Base-by-base conservation (phyloP, 2,888 invertebrate species). In the Drosophila nr. medialis region DNA sequence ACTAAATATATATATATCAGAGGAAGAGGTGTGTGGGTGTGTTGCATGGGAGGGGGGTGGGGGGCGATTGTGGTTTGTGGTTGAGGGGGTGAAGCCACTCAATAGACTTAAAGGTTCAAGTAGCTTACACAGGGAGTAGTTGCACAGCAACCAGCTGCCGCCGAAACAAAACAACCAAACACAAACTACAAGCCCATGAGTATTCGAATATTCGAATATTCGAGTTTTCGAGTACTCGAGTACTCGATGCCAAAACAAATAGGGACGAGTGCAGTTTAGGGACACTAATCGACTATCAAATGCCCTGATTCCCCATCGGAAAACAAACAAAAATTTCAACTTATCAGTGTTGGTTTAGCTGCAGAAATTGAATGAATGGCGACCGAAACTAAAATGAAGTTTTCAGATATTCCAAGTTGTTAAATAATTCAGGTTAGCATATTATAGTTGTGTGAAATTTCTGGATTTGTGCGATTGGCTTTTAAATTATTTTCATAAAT, bases 31-130 rank as follows among this genome's bases (percentile, higher is more conserved):
- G 45, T 30, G 24, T 45, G 45, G 7, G 42, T 4, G 40, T n/a
- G n/a, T n/a, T 27, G 21, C 30, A 7, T 24, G 48, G 2, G 2
- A 15, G 13, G 8, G 8, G 10, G 0, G 21, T 4, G 8, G 36
- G 49, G 36, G 7, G 13, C 27, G 13, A 10, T 21, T 32, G 6
- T 27, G 38, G 13, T 21, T 11, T 21, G 4, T 24, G 49, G 34
- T 15, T 29, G 11, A 18, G 8, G 7, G 29, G 36, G 27, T 51
- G 32, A 64, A 75, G 67, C 66, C 69, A 64, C 87, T 84, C 77
- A 75, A 87, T 84, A 72, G 85, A 85, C 75, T 81, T 87, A 72
- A 86, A 64, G 72, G 69, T 73, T 87, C 65, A 70, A 81, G 77
- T 59, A 70, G 64, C 79, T 79, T 65, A 65, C 58, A 69, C 58